These are phyloP conservation scores for Melitaea athalia DNA, from an alignment of 2,888 invertebrate species.

Conservation along the genomic window DNA sequence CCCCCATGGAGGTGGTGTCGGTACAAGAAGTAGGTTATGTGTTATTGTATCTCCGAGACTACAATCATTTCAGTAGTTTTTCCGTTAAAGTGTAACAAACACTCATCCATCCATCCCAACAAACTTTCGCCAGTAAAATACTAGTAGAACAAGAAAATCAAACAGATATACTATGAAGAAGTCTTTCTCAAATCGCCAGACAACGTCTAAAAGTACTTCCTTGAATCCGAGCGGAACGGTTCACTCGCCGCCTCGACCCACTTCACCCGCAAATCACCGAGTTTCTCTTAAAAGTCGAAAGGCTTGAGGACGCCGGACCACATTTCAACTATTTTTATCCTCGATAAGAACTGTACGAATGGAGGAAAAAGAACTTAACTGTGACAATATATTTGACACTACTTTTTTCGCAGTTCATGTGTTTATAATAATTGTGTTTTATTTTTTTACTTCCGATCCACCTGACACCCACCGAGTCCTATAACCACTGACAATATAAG, in stretches of 20 bases:
- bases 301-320: background rate
- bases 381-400: background rate
- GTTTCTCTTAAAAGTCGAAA: conserved; percentile 3
- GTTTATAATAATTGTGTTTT: too few relatives aligned
- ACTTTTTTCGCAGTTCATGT: background rate
- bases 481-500: too few relatives aligned
- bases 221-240: conserved; percentile 30
- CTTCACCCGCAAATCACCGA: conserved; percentile 19
- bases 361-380: background rate
- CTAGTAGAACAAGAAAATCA: background rate
- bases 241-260: conserved; percentile 29
- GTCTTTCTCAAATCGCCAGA: background rate
- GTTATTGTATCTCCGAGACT: too few relatives aligned
- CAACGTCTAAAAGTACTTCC: conserved; percentile 26
- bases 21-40: too few relatives aligned
- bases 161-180: background rate
- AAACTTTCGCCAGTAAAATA: too few relatives aligned
- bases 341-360: conserved; percentile 2
- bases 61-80: too few relatives aligned
- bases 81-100: too few relatives aligned
- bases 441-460: too few relatives aligned
- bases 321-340: conserved; percentile 15
- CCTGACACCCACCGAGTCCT: too few relatives aligned
- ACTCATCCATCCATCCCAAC: too few relatives aligned
- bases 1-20: too few relatives aligned